phyloP scores from a whole-genome alignment of 1,140 invertebrate genomes.

The Panagrolaimus sp. region DNA sequence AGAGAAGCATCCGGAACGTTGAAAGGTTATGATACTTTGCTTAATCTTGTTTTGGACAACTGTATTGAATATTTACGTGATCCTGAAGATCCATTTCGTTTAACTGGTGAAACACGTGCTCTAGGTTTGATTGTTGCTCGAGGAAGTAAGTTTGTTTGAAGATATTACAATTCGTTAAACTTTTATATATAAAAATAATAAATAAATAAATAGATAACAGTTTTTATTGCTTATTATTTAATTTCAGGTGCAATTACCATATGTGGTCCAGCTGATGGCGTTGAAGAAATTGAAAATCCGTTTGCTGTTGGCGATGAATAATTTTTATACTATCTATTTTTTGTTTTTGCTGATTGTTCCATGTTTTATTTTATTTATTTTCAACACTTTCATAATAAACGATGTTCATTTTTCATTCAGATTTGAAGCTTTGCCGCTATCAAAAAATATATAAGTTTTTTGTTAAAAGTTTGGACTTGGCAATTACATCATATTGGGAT shows the following conservation, averaged over 20 bases:
- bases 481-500: too few species aligned
- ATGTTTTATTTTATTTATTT: too few species aligned
- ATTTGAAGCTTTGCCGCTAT: too few species aligned
- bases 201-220: too few species aligned
- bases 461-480: too few species aligned
- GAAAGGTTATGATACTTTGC: conserved; percentile 91
- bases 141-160: conserved; percentile 67
- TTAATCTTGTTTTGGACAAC: conserved; percentile 93
- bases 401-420: too few species aligned
- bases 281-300: conserved; percentile 96
- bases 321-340: not conserved
- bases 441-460: too few species aligned
- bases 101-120: conserved; percentile 85
- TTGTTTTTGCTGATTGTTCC: too few species aligned
- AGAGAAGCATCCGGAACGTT: conserved; percentile 87
- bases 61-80: conserved; percentile 89
- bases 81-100: conserved; percentile 92
- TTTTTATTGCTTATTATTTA: too few species aligned
- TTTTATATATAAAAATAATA: too few species aligned
- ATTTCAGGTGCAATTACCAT: conserved; percentile 61
- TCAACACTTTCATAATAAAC: too few species aligned
- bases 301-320: conserved; percentile 68
- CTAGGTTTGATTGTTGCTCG: conserved; percentile 92
- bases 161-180: too few species aligned
- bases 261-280: conserved; percentile 92